Conservation (phyloP, 2,797 vertebrate species). For the Gephyroberyx darwinii region DNA sequence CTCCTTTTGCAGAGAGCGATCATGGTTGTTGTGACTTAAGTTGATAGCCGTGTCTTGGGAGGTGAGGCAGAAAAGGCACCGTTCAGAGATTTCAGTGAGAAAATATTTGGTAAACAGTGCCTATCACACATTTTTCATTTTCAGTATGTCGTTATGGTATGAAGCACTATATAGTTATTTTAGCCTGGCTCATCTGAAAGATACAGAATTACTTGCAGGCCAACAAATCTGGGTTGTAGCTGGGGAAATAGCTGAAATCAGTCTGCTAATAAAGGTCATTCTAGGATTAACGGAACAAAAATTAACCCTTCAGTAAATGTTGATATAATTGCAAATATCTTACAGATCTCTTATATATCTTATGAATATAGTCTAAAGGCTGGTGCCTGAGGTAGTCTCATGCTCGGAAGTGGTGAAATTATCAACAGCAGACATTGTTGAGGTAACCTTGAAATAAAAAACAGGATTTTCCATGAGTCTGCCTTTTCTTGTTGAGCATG, state of each 20-base stretch:
- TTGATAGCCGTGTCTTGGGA: slow-evolving; percentile 50
- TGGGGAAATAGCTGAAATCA: slow-evolving; percentile 30
- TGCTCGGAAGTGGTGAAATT: slow-evolving; percentile 43
- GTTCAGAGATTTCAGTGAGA: slow-evolving; percentile 52
- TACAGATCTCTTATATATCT: too few species aligned
- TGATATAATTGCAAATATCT: slow-evolving; percentile 46
- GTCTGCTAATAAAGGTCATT: slow-evolving; percentile 39
- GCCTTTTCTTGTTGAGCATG: slow-evolving; percentile 38
- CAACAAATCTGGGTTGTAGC: slow-evolving; percentile 14
- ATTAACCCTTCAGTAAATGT: slow-evolving; percentile 19
- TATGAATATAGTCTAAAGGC: neutral
- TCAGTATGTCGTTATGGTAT: slow-evolving; percentile 49
- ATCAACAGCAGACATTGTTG: slow-evolving; percentile 57
- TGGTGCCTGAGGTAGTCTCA: too few species aligned
- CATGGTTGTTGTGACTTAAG: slow-evolving; percentile 44
- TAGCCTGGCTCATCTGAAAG: slow-evolving; percentile 28
- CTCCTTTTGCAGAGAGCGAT: neutral
- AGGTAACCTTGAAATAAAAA: slow-evolving; percentile 65
- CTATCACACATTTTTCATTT: slow-evolving; percentile 50
- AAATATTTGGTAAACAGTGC: slow-evolving; percentile 43
- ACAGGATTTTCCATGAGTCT: slow-evolving; percentile 24
- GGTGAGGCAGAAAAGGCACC: slow-evolving; percentile 19
- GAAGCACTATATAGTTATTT: slow-evolving; percentile 44
- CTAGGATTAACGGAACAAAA: neutral
- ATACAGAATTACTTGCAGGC: neutral